Percentiles rank a stretch among this genome's conserved stretches.
Conservation (phyloP, 2,797 vertebrate species). For the Anniella stebbinsi region DNA sequence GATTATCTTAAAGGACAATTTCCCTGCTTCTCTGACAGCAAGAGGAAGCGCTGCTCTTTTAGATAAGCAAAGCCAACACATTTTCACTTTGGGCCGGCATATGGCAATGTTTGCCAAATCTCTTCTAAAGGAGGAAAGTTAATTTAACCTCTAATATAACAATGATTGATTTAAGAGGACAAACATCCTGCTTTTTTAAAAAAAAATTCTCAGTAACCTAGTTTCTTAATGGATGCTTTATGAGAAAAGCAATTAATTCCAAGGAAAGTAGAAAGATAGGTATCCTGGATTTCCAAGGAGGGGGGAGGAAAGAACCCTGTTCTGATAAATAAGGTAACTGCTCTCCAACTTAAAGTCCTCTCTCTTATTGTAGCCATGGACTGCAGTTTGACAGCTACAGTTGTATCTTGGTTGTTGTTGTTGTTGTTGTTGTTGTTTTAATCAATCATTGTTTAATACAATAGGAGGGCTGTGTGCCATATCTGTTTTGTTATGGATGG, state of each 20-base stretch:
- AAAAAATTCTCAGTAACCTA: neutral
- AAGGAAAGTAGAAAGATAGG: slow-evolving; percentile 27
- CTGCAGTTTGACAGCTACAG: neutral
- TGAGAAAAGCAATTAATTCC: slow-evolving; percentile 54
- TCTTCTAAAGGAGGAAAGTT: slow-evolving; percentile 28
- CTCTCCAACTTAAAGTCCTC: too few relatives aligned
- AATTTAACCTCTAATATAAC: slow-evolving; percentile 27
- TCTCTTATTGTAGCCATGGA: neutral
- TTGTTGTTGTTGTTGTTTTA: neutral
- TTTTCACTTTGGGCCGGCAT: slow-evolving; percentile 45
- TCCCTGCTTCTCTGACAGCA: neutral
- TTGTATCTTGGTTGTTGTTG: neutral
- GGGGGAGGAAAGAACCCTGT: neutral
- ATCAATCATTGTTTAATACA: neutral
- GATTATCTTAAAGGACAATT: neutral
- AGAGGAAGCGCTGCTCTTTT: neutral
- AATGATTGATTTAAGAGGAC: slow-evolving; percentile 12
- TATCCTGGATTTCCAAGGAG: neutral
- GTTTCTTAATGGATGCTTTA: slow-evolving; percentile 44
- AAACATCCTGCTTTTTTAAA: slow-evolving; percentile 36
- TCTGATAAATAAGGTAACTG: neutral
- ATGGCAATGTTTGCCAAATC: slow-evolving; percentile 37
- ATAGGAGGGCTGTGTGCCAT: neutral
- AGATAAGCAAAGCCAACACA: neutral
- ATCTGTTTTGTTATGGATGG: neutral